Conservation (phyloP, 2,888 invertebrate genomes). For the Xiphydria camelus region DNA sequence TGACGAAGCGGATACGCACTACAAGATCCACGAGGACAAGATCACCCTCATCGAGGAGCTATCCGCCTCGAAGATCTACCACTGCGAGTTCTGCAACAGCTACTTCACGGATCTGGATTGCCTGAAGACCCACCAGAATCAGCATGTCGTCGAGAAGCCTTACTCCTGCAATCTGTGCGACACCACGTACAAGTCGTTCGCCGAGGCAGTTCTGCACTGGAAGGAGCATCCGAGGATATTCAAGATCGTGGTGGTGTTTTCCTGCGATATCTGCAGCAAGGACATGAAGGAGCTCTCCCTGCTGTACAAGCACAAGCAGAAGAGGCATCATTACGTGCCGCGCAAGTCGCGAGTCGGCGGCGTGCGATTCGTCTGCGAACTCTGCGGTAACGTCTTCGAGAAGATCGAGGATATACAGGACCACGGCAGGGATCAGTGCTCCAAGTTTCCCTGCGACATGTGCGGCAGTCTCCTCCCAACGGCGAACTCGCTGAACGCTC, state of each 20-base stretch:
- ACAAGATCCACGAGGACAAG: conserved; percentile 31
- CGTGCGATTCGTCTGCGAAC: conserved; percentile 58
- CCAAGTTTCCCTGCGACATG: conserved; percentile 44
- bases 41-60: conserved; percentile 35
- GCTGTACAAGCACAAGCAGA: conserved; percentile 64
- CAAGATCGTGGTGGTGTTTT: conserved; percentile 56
- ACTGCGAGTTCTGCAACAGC: conserved; percentile 67
- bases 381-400: conserved; percentile 59
- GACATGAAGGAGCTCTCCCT: conserved; percentile 60
- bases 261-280: conserved; percentile 59
- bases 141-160: conserved; percentile 57
- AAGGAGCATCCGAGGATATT: conserved; percentile 60
- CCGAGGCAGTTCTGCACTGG: conserved; percentile 63
- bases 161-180: conserved; percentile 59
- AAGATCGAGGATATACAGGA: conserved; percentile 27
- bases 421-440: conserved; percentile 40
- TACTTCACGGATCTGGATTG: conserved; percentile 61
- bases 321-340: conserved; percentile 58
- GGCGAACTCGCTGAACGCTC: conserved; percentile 42
- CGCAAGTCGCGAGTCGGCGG: conserved; percentile 46
- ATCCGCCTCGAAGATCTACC: conserved; percentile 53
- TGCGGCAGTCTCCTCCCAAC: conserved; percentile 41
- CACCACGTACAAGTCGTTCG: conserved; percentile 59
- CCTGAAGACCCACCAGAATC: conserved; percentile 57
- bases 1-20: conserved; percentile 35